Evolutionary conservation across 2,888 invertebrate genomes (phyloP).

Genomic region (Lysandra coridon): DNA sequence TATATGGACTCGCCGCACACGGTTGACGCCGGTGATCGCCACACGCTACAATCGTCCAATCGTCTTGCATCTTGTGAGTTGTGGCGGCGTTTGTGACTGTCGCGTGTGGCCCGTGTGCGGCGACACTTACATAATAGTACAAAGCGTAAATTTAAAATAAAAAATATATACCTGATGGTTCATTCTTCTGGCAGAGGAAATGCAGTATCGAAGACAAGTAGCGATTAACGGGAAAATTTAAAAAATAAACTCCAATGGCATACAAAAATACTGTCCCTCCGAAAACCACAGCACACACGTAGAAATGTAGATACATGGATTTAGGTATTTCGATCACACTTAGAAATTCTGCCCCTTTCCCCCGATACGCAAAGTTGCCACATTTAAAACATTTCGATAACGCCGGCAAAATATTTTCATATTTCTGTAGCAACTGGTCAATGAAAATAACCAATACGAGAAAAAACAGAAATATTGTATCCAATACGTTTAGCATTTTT

Average conservation of each 20-base stretch:
- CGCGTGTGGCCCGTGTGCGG: no score
- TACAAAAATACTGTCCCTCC: constrained; percentile 74
- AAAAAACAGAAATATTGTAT: constrained; percentile 67
- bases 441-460: constrained; percentile 73
- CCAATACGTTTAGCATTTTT: constrained; percentile 66
- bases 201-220: constrained; percentile 73
- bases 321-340: constrained; percentile 86
- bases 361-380: constrained; percentile 85
- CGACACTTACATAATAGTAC: no score
- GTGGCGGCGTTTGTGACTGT: no score
- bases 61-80: no score
- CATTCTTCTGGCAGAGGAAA: constrained; percentile 62
- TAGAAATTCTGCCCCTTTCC: constrained; percentile 67
- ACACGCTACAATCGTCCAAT: no score
- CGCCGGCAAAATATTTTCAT: constrained; percentile 84
- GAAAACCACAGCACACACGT: constrained; percentile 83
- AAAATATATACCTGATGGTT: constrained; percentile 73
- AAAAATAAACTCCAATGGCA: constrained; percentile 73
- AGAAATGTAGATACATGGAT: constrained; percentile 90
- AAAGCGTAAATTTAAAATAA: not conserved
- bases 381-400: constrained; percentile 84
- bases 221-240: constrained; percentile 68
- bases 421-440: constrained; percentile 82
- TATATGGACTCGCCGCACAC: no score
- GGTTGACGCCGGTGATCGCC: no score